Conservation (phyloP, 35 echinoderm and acorn worm species). For the Lytechinus variegatus region DNA sequence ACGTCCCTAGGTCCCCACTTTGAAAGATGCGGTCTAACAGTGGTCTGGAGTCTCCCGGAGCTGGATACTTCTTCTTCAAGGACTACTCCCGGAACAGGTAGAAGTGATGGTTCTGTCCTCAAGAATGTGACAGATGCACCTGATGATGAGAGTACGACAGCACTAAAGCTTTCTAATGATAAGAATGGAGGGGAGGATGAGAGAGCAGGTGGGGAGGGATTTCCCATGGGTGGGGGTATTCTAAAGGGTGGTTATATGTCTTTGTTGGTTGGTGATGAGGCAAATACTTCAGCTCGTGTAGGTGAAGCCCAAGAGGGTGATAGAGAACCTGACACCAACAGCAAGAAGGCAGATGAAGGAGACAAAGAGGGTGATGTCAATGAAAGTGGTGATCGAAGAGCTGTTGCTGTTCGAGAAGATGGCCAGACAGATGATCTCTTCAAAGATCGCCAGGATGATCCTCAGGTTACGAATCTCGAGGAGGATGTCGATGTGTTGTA, state of each 20-base stretch:
- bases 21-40: slow-evolving; percentile 37
- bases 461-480: background rate
- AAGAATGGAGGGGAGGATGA: slow-evolving; percentile 23
- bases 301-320: background rate
- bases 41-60: slow-evolving; percentile 35
- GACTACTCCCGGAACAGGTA: background rate
- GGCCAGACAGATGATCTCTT: slow-evolving; percentile 41
- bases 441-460: background rate
- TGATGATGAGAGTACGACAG: background rate
- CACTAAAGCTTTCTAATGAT: slow-evolving; percentile 13
- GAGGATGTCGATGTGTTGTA: slow-evolving; percentile 46
- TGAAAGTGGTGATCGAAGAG: background rate
- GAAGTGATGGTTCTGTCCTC: background rate
- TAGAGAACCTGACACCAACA: background rate
- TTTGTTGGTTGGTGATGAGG: slow-evolving; percentile 22
- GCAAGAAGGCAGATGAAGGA: slow-evolving; percentile 5
- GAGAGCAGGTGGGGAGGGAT: background rate
- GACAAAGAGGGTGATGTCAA: background rate
- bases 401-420: background rate
- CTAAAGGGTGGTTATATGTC: slow-evolving; percentile 47
- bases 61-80: background rate
- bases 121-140: background rate
- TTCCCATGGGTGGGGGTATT: slow-evolving; percentile 42
- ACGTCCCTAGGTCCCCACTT: slow-evolving; percentile 17
- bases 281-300: background rate